Evolutionary conservation across 2,888 invertebrate genomes (phyloP), one percentile per base, ranked within the genome.

Genomic region (Acanthacorydalis orientalis): DNA sequence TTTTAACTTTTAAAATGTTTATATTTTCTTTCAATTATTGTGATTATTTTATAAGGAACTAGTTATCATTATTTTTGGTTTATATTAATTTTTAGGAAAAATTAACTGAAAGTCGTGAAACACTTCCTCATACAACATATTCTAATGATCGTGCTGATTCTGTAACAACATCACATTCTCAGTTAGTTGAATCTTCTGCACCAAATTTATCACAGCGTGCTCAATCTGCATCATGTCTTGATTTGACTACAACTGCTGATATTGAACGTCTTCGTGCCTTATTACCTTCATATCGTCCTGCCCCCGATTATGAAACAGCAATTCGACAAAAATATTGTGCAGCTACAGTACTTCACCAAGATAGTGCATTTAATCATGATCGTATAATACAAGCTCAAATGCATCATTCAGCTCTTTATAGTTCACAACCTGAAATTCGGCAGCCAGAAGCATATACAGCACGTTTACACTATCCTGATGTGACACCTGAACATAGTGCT

Each of bases 281-380:
- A 52, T 64, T 88, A n/a, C 88, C 89, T 0, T 80, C 82, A 0
- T 89, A 89, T 63, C 75, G 93, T 2, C 87, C 87, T 1, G 90
- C 92, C 1, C 95, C 96, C 0, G 93, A 93, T 67, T 96, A 96
- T 64, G 92, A 93, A 61, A 89, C 90, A 0, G 92, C 93, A 11
- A 75, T 95, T 51, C 86, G 87, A 61, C 83, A 87, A 57, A 89
- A 89, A 61, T 84, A 85, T 64, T 72, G 77, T 43, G 75, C 70
- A 31, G 70, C 71, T n/a, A 65, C 71, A n/a, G 66, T 66, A 48
- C 69, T 70, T 53, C 58, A 56, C 49, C 49, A 56, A 54, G 42
- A 53, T 59, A 38, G 65, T 67, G 44, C 12, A 3, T 35, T 35
- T 35, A 35, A 35, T 35, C 35, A 35, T 35, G 11, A 11, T 35